These are phyloP conservation scores for Psix sp. DNA, from an alignment of 1,140 invertebrate genomes.

Conservation along the genomic window DNA sequence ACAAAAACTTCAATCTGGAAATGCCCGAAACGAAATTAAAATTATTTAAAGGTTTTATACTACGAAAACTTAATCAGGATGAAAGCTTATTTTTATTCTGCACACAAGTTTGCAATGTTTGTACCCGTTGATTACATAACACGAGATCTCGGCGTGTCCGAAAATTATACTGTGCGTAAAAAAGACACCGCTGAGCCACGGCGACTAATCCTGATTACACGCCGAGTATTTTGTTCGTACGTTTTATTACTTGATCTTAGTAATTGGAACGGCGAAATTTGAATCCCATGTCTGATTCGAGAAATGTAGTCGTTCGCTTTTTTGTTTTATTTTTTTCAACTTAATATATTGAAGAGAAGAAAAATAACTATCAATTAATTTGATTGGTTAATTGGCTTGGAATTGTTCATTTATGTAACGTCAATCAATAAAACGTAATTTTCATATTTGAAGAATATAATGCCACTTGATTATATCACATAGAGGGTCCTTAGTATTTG, in stretches of 20 bases:
- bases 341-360: too few relatives aligned
- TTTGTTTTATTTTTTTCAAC: too few relatives aligned
- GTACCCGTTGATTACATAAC: constrained; percentile 17
- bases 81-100: constrained; percentile 14
- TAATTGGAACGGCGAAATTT: constrained; percentile 15
- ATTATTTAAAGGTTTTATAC: too few relatives aligned
- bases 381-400: too few relatives aligned
- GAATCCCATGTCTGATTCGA: constrained; percentile 5
- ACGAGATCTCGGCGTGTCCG: constrained; percentile 7
- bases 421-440: too few relatives aligned
- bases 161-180: constrained; percentile 14
- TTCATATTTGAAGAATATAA: too few relatives aligned
- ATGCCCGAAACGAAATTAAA: too few relatives aligned
- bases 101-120: constrained; percentile 9
- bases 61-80: constrained; percentile 9
- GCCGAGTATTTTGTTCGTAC: constrained; percentile 3
- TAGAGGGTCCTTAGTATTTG: too few relatives aligned
- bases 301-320: constrained; percentile 14
- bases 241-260: constrained; percentile 9
- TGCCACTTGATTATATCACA: too few relatives aligned
- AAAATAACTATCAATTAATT: too few relatives aligned
- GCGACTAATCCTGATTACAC: constrained; percentile 14
- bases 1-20: too few relatives aligned
- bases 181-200: neutral
- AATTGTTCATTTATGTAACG: too few relatives aligned